Percentiles rank a stretch among this genome's conserved stretches.
Evolutionary conservation across 2,797 vertebrate genomes (phyloP).

Genomic region (Gymnopithys bicolor): DNA sequence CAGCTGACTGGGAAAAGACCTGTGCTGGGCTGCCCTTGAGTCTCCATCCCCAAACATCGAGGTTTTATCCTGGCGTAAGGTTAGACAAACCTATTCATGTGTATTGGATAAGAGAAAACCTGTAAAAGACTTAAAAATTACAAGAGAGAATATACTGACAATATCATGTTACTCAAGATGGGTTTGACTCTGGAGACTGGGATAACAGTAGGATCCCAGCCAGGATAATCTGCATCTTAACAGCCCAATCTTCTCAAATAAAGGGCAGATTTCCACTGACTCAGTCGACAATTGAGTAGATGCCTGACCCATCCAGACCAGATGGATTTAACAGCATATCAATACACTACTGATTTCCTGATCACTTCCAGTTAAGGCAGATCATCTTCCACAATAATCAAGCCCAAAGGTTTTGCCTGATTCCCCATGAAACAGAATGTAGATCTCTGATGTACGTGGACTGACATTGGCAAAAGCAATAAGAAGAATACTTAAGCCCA

Average conservation of each 20-base stretch:
- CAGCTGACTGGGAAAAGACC: not conserved
- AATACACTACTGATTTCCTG: not conserved
- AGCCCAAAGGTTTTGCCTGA: not conserved
- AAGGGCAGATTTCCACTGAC: not conserved
- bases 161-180: not conserved
- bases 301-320: not conserved
- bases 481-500: not conserved
- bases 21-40: not conserved
- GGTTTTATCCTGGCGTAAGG: too few relatives aligned
- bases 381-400: not conserved
- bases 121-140: not conserved
- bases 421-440: not conserved
- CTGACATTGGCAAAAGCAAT: not conserved
- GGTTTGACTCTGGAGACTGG: not conserved
- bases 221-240: not conserved
- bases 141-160: not conserved
- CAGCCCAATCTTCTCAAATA: not conserved
- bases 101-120: not conserved
- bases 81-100: not conserved
- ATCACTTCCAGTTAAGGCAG: not conserved
- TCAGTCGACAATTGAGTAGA: not conserved
- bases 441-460: not conserved
- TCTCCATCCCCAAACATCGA: rapidly evolving
- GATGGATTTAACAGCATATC: not conserved
- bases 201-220: not conserved